A percentile compares a stretch with the other conserved stretches of the same genome.
Conservation (phyloP, 2,113 vertebrate species). For the Neomonachus schauinslandi region DNA sequence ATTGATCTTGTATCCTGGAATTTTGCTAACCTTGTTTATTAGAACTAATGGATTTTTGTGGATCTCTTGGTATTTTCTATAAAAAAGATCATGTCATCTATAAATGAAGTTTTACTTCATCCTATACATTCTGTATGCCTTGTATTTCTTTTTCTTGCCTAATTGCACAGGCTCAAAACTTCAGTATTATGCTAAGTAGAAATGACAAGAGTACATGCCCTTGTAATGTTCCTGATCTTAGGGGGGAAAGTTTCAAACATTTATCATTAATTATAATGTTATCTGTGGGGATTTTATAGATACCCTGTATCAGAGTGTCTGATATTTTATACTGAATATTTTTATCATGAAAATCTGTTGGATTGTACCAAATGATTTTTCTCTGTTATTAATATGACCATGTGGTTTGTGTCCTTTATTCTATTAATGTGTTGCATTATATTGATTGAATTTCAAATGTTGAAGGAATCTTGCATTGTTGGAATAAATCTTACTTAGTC, state of each 20-base stretch:
- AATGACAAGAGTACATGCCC: background rate
- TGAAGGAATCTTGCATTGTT: background rate
- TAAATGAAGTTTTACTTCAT: background rate
- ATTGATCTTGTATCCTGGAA: background rate
- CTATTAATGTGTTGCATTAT: background rate
- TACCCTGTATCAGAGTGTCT: background rate
- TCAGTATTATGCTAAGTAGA: background rate
- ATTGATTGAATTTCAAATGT: background rate
- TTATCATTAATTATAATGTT: background rate
- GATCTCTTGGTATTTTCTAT: background rate
- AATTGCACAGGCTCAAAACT: background rate
- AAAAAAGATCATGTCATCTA: background rate
- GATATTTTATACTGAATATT: background rate
- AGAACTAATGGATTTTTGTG: background rate
- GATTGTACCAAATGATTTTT: background rate
- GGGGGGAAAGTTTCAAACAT: background rate
- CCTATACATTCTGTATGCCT: background rate
- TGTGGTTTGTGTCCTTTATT: background rate
- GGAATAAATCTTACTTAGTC: background rate
- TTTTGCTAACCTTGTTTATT: background rate
- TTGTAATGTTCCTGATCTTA: background rate
- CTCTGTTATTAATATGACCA: background rate
- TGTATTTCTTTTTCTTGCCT: background rate
- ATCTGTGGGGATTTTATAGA: background rate
- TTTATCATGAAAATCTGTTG: background rate